Evolutionary conservation across 2,113 vertebrate species (phyloP), one percentile per base, ranked within the genome.

Genomic region (Clupea harengus): DNA sequence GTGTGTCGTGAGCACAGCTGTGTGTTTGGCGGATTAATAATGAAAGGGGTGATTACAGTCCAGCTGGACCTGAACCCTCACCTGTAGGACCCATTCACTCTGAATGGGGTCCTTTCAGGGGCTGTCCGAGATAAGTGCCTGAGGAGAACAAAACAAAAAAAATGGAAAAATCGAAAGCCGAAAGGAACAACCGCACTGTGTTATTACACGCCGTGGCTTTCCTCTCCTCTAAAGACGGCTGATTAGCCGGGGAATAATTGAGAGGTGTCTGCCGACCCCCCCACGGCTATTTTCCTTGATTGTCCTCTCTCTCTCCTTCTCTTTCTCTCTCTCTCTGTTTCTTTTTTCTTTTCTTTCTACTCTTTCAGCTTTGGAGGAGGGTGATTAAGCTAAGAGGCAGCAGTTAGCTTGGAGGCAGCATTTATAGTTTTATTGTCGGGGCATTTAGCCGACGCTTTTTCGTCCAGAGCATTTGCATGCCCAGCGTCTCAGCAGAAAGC

Each of bases 181-280:
- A 72, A 32, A 28, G 20, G 52, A 64, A 88, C 82, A 89, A 86
- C 85, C n/a, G 18, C 25, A 25, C 75, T 84, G 85, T 86, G 84
- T 89, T 88, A 90, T 90, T 90, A 88, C 82, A 83, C 84, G 84
- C 44, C 39, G 84, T 20, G 83, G 88, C 87, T 84, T 83, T 84
- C 85, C 85, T 82, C 81, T 44, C 57, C 46, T 32, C 83, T 88
- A 88, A 89, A 89, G 83, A 84, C 32, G 82, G 52, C 87, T 89
- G 89, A 90, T 92, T 90, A 92, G 88, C 67, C 46, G 2, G 64
- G 45, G 75, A 87, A 88, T 88, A 90, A 90, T 90, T 90, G 88
- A 88, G 52, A 83, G 57, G 83, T 90, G 83, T 72, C 84, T 86
- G 83, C 83, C 84, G 84, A 81, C 84, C 83, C 83, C 67, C 87